Conservation (phyloP, 2,797 vertebrate genomes). For the Lepilemur ruficaudatus region DNA sequence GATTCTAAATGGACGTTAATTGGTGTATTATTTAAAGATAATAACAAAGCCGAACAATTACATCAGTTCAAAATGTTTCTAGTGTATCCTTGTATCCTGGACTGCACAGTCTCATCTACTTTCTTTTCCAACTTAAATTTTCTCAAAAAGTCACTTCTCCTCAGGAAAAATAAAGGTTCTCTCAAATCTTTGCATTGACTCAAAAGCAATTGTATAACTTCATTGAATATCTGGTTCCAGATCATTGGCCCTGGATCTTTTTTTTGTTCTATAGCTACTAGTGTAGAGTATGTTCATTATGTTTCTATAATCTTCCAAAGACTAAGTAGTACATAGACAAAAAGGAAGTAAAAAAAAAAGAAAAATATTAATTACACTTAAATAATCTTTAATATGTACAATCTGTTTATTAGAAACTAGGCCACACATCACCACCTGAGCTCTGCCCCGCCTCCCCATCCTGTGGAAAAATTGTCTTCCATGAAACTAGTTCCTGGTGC, state of each 20-base stretch:
- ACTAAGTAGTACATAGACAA: not conserved
- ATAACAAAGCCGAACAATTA: not conserved
- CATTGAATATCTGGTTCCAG: not conserved
- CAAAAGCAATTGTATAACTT: not conserved
- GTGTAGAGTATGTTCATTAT: not conserved
- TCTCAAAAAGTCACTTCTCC: not conserved
- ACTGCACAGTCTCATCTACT: not conserved
- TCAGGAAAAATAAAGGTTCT: not conserved
- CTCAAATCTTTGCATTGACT: slow-evolving; percentile 8
- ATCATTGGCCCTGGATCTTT: not conserved
- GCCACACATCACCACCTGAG: too few relatives aligned
- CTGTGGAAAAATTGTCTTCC: too few relatives aligned
- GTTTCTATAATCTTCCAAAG: not conserved
- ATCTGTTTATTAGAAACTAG: not conserved
- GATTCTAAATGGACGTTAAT: not conserved
- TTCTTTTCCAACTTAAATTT: slow-evolving; percentile 33
- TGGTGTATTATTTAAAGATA: slow-evolving; percentile 9
- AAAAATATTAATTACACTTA: not conserved
- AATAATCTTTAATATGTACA: not conserved
- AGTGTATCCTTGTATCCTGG: not conserved
- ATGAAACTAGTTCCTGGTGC: too few relatives aligned
- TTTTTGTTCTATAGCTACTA: not conserved
- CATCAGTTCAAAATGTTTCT: not conserved
- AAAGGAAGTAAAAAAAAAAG: not conserved
- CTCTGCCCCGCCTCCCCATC: too few relatives aligned